Evolutionary conservation across 2,888 invertebrate genomes (phyloP), one percentile per base, ranked within the genome.

Genomic region (Spialia ferax): DNA sequence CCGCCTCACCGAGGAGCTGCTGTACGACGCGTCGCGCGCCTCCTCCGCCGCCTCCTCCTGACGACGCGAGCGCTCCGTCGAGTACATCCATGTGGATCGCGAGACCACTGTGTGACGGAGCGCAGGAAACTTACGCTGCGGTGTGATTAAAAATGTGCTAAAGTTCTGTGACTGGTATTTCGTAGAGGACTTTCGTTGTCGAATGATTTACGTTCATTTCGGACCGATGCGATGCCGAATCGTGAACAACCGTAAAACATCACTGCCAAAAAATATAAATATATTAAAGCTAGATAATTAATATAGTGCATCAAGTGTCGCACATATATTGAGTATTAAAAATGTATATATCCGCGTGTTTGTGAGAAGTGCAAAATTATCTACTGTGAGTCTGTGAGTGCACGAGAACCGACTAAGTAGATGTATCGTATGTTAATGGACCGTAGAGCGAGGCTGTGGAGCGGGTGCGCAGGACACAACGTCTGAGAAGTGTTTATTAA

Each of bases 41-140:
- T 90, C 91, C 1, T 88, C 95, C 45, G 94, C 94, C 56, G 94
- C 95, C 32, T 94, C 95, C 81, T 97, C 98, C 95, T 98, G 98
- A 98, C 97, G 97, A 83, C 97, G 97, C 92, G 96, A 96, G 87
- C 96, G 97, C 94, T 96, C 97, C 95, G 97, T 98, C 95, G 98
- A 98, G 90, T 98, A 97, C 92, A 98, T 98, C 86, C 97, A 97
- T 93, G 97, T 98, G 94, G 98, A 98, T 94, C 96, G 97, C 89
- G 98, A 98, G 94, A 98, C 98, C 87, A 98, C 98, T 82, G 98
- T 98, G 95, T 97, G 96, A 96, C 94, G 89, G 87, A 84, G 87
- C 87, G 89, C 87, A 42, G 69, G 32, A 67, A 64, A 69, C 65
- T 63, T 48, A 56, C 71, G n/a, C 20, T 32, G n/a, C 54, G 26